Conservation (phyloP, 2,113 vertebrate genomes). For the Nannospalax galili region DNA sequence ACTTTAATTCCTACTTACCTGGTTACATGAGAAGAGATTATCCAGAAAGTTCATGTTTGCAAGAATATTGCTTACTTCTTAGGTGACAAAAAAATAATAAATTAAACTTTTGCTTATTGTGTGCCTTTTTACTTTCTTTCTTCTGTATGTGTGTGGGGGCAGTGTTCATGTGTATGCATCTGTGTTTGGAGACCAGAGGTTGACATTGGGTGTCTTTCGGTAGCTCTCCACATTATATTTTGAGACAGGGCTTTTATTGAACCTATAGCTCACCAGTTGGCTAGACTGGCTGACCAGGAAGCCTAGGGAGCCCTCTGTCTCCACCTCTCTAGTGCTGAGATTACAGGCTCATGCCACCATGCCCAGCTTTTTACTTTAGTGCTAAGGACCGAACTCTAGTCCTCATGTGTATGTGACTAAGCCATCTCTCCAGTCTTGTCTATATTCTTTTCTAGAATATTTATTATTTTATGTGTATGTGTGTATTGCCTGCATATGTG, state of each 20-base stretch:
- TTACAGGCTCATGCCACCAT: not conserved
- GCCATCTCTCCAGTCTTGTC: no score
- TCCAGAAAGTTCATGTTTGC: not conserved
- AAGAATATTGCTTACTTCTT: conserved; percentile 24
- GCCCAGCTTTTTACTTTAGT: not conserved
- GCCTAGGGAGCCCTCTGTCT: not conserved
- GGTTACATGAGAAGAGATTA: not conserved
- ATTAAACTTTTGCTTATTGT: not conserved
- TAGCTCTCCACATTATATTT: not conserved
- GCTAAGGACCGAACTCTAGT: not conserved
- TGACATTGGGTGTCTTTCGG: not conserved
- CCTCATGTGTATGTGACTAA: not conserved
- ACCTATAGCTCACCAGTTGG: not conserved
- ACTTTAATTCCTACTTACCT: not conserved
- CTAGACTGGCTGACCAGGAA: not conserved
- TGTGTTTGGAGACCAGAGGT: not conserved
- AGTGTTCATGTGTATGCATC: not conserved
- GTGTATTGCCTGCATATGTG: no score
- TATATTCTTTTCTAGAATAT: not conserved
- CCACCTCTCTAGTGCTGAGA: not conserved
- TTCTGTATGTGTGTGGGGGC: not conserved
- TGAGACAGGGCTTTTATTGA: not conserved
- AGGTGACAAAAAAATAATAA: not conserved
- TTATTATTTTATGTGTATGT: no score
- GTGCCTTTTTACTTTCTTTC: not conserved